These are phyloP conservation scores for Danionella cerebrum DNA, from an alignment of 2,113 vertebrate species.

Conservation along the genomic window DNA sequence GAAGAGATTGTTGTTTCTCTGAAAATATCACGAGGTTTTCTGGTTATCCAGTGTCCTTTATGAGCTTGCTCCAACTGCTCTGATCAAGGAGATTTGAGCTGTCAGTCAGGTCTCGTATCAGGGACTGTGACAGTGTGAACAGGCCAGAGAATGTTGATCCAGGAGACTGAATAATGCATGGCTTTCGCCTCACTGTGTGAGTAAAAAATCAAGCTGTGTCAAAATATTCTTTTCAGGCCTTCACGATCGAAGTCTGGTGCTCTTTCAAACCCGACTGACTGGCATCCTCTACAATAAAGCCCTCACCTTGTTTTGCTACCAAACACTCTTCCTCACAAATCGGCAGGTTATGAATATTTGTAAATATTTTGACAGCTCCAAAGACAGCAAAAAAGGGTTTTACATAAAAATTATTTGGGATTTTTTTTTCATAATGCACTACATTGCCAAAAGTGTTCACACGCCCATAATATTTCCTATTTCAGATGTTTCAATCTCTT, in stretches of 20 bases:
- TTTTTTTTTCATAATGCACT: no score
- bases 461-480: no score
- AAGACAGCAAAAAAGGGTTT: no score
- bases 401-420: no score
- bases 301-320: background rate
- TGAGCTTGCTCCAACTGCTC: background rate
- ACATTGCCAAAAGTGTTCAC: no score
- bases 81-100: slow-evolving; percentile 5
- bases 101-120: slow-evolving; percentile 11
- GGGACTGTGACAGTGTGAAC: background rate
- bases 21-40: background rate
- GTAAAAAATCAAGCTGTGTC: background rate
- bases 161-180: slow-evolving; percentile 28
- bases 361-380: no score
- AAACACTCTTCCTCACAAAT: no score
- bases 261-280: background rate
- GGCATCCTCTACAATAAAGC: background rate
- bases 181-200: background rate
- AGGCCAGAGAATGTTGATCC: background rate
- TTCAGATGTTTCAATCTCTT: no score
- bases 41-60: background rate
- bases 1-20: background rate
- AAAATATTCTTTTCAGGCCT: background rate
- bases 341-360: no score
- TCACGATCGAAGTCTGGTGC: background rate